Base-by-base conservation (phyloP, 2,113 vertebrate genomes). In the Sciurus niger region DNA sequence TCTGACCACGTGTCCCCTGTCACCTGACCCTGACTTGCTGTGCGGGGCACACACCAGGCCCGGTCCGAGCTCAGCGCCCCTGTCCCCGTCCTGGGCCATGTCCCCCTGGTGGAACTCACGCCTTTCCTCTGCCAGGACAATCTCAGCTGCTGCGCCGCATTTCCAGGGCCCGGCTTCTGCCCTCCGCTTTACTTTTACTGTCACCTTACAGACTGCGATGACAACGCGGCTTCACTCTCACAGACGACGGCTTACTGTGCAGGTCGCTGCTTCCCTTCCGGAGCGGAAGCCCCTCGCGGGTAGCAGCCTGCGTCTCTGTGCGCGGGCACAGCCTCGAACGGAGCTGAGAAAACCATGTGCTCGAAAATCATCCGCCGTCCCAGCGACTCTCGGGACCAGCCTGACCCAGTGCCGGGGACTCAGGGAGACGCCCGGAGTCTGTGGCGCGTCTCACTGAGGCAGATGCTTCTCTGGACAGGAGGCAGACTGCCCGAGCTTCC, bases 381-480 rank as follows among this genome's bases (percentile, higher is more conserved):
- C 9, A 34, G 46, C 14, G 37, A 34, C 4, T 22, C 37, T 32
- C n/a, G 28, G 85, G 51, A 28, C 17, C 11, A 4, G 0, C 0
- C 25, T 5, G 43, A 34, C 2, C 37, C 37, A 28, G 1, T 2
- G 28, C 28, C 13, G 22, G 8, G 22, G 65, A 72, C 40, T 11
- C 2, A 6, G 0, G 12, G 43, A 63, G 11, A 53, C 18, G 12
- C 2, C n/a, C 0, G 0, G 4, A 13, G 60, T 8, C 46, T 63
- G 14, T 0, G 6, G 30, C 9, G 22, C 2, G 1, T 4, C 17
- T 82, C 76, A 0, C 10, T 0, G 28, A 78, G 43, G 84, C 80
- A 46, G 53, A 4, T 17, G 11, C 82, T 9, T 55, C 73, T 60
- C 68, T 17, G 32, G 37, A 46, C 2, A 4, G 70, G 40, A 72